phyloP scores from a whole-genome alignment of 2,888 invertebrate genomes.

The Toxonevra muliebris region DNA sequence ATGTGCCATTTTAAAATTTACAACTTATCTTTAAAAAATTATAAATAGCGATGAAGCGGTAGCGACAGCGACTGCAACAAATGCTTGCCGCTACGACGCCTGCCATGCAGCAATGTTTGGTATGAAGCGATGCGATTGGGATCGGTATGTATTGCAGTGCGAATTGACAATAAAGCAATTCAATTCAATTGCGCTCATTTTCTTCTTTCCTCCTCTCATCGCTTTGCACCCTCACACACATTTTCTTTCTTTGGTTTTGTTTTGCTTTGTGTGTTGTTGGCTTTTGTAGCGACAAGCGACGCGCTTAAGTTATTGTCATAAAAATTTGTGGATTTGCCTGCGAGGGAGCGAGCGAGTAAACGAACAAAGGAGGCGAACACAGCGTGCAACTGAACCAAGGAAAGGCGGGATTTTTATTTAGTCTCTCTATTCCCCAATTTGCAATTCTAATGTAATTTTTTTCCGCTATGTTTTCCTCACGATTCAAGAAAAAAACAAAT shows the following conservation, averaged over 20 bases:
- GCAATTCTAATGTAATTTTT: slow-evolving; percentile 62
- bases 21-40: too few relatives aligned
- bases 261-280: neutral
- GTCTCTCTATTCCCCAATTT: slow-evolving; percentile 47
- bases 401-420: too few relatives aligned
- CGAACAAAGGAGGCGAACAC: slow-evolving; percentile 22
- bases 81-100: slow-evolving; percentile 31
- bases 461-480: neutral
- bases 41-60: slow-evolving; percentile 7
- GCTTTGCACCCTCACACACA: slow-evolving; percentile 6
- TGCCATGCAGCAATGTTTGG: slow-evolving; percentile 38
- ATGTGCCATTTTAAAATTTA: too few relatives aligned
- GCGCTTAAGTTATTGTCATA: slow-evolving; percentile 59
- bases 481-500: too few relatives aligned
- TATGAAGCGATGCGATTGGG: neutral
- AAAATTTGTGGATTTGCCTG: slow-evolving; percentile 36
- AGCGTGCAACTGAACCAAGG: neutral
- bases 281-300: slow-evolving; percentile 23
- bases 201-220: neutral
- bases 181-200: slow-evolving; percentile 51
- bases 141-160: slow-evolving; percentile 39
- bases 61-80: slow-evolving; percentile 2
- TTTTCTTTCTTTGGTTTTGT: slow-evolving; percentile 14
- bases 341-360: slow-evolving; percentile 33
- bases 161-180: slow-evolving; percentile 47